Conservation (phyloP, 2,888 invertebrate species). For the Branchinecta sandiegonensis region DNA sequence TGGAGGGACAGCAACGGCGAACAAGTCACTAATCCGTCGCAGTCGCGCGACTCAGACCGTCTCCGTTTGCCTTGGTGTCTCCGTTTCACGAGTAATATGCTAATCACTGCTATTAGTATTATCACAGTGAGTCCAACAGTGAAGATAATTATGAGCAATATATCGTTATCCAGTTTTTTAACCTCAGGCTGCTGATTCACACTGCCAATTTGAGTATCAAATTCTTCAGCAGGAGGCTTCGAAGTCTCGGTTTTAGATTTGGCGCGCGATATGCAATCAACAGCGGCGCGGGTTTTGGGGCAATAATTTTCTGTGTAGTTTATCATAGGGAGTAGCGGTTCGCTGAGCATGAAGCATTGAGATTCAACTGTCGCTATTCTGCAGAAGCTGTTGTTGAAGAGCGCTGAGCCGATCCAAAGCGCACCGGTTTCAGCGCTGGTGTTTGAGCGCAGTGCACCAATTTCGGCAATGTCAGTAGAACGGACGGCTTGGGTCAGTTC, state of each 20-base stretch:
- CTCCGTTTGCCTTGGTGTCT: slow-evolving; percentile 1
- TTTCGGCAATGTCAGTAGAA: not conserved
- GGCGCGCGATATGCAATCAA: slow-evolving; percentile 17
- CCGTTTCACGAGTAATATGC: slow-evolving; percentile 17
- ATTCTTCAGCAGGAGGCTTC: not conserved
- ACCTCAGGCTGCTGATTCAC: not conserved
- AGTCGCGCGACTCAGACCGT: slow-evolving; percentile 13
- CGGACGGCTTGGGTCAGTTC: slow-evolving; percentile 22
- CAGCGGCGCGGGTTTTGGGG: slow-evolving; percentile 7
- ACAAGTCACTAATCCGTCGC: slow-evolving; percentile 16
- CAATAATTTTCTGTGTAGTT: slow-evolving; percentile 18
- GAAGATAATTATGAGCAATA: slow-evolving; percentile 19
- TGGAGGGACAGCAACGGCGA: slow-evolving; percentile 19
- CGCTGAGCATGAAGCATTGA: slow-evolving; percentile 11
- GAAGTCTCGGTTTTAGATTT: slow-evolving; percentile 16
- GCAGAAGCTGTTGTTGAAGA: slow-evolving; percentile 22
- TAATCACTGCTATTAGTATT: slow-evolving; percentile 19
- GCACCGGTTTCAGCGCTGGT: slow-evolving; percentile 17
- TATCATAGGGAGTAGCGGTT: slow-evolving; percentile 18
- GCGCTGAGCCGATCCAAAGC: slow-evolving; percentile 22
- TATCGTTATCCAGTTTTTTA: slow-evolving; percentile 18
- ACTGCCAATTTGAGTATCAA: not conserved
- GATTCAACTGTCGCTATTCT: slow-evolving; percentile 11
- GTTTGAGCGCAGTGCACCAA: not conserved
- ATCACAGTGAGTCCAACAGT: slow-evolving; percentile 9